Conservation (phyloP, 2,113 vertebrate genomes). For the Uria lomvia region DNA sequence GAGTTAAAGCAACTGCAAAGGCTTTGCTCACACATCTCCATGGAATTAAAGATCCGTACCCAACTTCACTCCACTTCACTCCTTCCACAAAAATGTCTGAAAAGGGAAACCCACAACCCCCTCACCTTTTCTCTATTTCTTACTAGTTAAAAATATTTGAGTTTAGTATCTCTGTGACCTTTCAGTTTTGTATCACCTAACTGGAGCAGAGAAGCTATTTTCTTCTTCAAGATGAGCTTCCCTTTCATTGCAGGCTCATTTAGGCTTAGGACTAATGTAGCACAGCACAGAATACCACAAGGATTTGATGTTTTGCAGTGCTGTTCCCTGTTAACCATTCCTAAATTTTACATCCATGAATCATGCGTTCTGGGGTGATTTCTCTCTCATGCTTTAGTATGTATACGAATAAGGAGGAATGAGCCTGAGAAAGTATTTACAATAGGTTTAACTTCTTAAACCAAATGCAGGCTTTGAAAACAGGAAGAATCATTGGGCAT, state of each 20-base stretch:
- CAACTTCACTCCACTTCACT: not conserved
- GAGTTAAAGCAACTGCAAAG: not conserved
- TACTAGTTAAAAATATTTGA: not conserved
- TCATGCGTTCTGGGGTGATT: not conserved
- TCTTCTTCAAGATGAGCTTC: not conserved
- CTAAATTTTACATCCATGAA: not conserved
- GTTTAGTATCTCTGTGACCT: not conserved
- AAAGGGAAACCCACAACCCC: not conserved
- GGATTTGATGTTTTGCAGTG: not conserved
- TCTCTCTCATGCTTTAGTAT: not conserved
- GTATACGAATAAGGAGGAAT: not conserved
- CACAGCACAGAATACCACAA: not conserved
- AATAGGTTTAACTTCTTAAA: not conserved
- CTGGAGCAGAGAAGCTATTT: not conserved
- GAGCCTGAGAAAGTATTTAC: not conserved
- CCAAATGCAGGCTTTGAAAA: not conserved
- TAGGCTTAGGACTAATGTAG: not conserved
- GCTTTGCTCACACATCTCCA: not conserved
- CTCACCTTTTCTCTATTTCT: not conserved
- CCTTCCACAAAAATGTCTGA: not conserved
- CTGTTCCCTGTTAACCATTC: not conserved
- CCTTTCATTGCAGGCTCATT: not conserved
- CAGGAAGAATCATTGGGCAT: not conserved
- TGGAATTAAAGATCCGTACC: not conserved
- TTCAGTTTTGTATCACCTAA: conserved; percentile 2